These are phyloP conservation scores for Elanus axillaris DNA, from an alignment of 2,113 vertebrate species.

Conservation along the genomic window DNA sequence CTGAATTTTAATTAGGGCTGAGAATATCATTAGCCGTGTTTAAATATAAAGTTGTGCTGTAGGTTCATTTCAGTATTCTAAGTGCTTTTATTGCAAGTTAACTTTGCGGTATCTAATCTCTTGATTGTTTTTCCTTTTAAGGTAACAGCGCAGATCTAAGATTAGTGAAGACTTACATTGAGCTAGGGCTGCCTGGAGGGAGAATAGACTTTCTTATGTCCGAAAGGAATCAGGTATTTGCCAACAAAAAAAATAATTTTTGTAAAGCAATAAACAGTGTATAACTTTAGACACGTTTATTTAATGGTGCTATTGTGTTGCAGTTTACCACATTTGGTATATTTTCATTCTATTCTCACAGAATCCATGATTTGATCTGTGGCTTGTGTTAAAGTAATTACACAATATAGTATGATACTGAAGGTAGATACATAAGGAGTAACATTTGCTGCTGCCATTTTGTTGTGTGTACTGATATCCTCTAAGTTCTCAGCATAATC, in stretches of 20 bases:
- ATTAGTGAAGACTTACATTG: conserved; percentile 96
- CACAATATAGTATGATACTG: background rate
- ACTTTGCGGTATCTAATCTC: background rate
- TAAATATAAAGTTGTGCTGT: background rate
- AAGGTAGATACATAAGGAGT: background rate
- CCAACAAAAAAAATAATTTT: background rate
- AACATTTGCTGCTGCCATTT: background rate
- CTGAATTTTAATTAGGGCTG: conserved; percentile 3
- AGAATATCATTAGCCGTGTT: conserved; percentile 2
- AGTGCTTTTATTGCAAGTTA: background rate
- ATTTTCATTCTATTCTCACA: background rate
- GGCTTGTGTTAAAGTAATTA: background rate
- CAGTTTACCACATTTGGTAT: background rate
- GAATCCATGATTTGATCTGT: background rate
- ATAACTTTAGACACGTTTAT: background rate
- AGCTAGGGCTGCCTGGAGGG: conserved; percentile 93
- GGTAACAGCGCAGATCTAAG: conserved; percentile 97
- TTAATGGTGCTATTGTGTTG: background rate
- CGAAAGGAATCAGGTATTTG: conserved; percentile 93
- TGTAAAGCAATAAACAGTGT: background rate
- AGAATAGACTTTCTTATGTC: conserved; percentile 98
- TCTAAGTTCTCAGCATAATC: background rate
- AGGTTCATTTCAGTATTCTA: background rate
- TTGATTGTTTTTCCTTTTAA: conserved; percentile 63
- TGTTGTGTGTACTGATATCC: background rate